These are phyloP conservation scores for Lophius americanus DNA, from an alignment of 2,797 vertebrate genomes.

Conservation along the genomic window DNA sequence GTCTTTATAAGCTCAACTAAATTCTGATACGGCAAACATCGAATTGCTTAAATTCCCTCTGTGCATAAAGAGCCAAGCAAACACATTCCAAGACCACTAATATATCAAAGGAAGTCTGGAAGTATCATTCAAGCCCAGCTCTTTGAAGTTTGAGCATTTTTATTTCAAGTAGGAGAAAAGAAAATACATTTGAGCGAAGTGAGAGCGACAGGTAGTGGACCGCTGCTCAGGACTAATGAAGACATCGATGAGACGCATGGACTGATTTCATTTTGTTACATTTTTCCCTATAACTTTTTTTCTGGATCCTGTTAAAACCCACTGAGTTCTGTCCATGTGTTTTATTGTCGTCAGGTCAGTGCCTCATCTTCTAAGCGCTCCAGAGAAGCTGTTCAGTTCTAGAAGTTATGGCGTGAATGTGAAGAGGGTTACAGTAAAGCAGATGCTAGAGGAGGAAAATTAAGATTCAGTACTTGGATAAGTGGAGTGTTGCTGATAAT, in stretches of 20 bases:
- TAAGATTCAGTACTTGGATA: constrained; percentile 67
- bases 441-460: constrained; percentile 47
- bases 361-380: constrained; percentile 9
- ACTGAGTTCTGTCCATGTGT: not conserved
- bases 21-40: constrained; percentile 27
- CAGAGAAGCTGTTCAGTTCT: constrained; percentile 32
- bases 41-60: constrained; percentile 31
- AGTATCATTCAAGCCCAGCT: constrained; percentile 42
- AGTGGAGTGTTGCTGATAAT: constrained; percentile 54
- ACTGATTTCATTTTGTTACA: no score
- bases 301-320: no score
- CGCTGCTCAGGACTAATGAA: no score
- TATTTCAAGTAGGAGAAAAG: constrained; percentile 8
- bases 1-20: not conserved
- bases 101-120: no score
- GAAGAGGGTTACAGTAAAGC: constrained; percentile 48
- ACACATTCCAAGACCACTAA: not conserved
- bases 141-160: constrained; percentile 36
- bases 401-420: constrained; percentile 55
- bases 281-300: no score
- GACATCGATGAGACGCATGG: no score
- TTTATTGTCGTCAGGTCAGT: no score
- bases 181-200: not conserved
- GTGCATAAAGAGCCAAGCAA: constrained; percentile 12
- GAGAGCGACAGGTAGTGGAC: not conserved